Percentiles rank a stretch among this genome's conserved stretches.
These are phyloP conservation scores for Propithecus deckenii DNA, from an alignment of 2,797 vertebrate genomes.

Conservation along the genomic window DNA sequence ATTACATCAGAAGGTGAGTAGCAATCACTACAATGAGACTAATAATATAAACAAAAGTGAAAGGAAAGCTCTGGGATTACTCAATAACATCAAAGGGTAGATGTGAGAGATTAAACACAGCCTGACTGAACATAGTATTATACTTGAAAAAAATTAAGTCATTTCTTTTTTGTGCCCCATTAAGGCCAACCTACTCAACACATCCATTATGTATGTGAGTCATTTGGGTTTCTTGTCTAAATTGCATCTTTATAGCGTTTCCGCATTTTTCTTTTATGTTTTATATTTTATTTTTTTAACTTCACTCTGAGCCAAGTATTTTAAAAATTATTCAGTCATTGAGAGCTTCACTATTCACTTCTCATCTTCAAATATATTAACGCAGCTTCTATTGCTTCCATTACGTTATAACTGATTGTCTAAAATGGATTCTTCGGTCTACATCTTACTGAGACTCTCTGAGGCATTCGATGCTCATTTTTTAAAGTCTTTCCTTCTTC, in stretches of 20 bases:
- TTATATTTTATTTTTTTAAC: neutral
- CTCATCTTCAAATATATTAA: neutral
- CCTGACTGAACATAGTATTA: neutral
- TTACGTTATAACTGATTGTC: neutral
- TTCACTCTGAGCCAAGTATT: neutral
- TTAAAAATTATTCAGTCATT: neutral
- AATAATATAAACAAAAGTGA: neutral
- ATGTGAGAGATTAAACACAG: neutral
- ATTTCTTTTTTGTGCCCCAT: neutral
- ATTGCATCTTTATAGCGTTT: neutral
- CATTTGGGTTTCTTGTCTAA: neutral
- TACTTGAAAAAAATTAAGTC: neutral
- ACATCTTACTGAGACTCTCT: neutral
- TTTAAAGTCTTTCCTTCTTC: neutral
- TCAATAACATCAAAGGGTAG: neutral
- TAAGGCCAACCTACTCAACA: neutral
- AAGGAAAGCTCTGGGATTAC: neutral
- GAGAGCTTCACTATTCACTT: neutral
- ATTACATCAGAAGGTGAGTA: neutral
- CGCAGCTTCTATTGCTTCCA: neutral
- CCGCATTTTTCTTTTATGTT: neutral
- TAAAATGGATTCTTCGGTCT: neutral
- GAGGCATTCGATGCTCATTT: neutral
- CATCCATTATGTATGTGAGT: neutral
- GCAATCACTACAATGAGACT: neutral